Base-by-base conservation (phyloP, 1,140 invertebrate species). In the Plectus sambesii region DNA sequence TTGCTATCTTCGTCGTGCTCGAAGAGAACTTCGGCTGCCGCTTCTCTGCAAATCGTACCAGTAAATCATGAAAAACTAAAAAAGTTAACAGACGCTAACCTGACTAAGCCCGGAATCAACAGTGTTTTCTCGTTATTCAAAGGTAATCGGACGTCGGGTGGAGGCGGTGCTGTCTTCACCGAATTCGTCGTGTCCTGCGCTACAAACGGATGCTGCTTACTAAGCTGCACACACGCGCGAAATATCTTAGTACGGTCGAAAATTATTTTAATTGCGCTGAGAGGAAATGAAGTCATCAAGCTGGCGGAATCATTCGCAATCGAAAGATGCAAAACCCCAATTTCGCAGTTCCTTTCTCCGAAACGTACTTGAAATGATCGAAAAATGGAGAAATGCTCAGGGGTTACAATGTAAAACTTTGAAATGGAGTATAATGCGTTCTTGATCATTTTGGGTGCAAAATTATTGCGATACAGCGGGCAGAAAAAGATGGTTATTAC, bases 211-310 rank as follows among this genome's bases (percentile, higher is more conserved):
- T 66, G 36, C 72, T 70, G 42, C 69, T 66, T 43, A 59, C 53
- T 42, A 70, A 26, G 29, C 83, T 74, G 58, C 78, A 73, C 37
- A 76, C 65, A 2, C 82, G 80, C 56, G 84, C 73, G 42, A 81
- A 76, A 25, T 79, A 70, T 19, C 76, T 82, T 6, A 83, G 85
- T 0, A 87, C 82, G 74, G 90, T 88, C 71, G 85, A 88, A 6
- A 79, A 79, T 60, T 80, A 83, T 78, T 62, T 82, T 79, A 69
- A 82, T 82, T 52, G 79, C 70, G 74, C 59, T 65, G 75, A 76
- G 59, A 42, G 72, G 68, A 53, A 38, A 55, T 42, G 51, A 53
- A 8, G 25, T 37, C 38, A 26, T 47, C 45, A 15, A 24, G 38
- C 20, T 24, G 72, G 24, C 26, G 40, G 42, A 49, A 62, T 61